phyloP scores from a whole-genome alignment of 2,797 vertebrate genomes.

The Pangasius sanitwongsei region DNA sequence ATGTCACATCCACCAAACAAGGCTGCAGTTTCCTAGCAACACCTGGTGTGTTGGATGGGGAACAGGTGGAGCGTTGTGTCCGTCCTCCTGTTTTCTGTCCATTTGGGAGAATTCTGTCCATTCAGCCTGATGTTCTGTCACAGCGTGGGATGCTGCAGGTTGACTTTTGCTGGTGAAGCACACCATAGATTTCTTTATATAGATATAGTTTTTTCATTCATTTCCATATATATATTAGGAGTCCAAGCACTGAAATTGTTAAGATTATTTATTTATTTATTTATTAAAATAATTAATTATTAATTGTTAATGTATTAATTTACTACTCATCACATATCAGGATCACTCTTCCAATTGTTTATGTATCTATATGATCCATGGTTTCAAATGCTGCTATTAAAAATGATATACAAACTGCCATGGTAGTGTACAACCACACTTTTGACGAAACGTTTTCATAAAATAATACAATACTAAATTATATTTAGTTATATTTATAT shows the following conservation, averaged over 20 bases:
- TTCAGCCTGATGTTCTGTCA: conserved; percentile 23
- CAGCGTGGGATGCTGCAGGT: neutral
- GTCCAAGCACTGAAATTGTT: neutral
- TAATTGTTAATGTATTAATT: neutral
- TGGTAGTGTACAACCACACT: neutral
- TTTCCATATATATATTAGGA: neutral
- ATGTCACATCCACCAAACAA: conserved; percentile 45
- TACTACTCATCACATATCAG: neutral
- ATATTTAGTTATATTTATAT: neutral
- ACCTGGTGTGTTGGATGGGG: conserved; percentile 33
- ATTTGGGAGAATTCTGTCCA: conserved; percentile 47
- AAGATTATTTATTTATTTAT: neutral
- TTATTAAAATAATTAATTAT: neutral
- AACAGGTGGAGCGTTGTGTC: conserved; percentile 39
- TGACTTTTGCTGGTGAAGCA: neutral
- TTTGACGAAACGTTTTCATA: neutral
- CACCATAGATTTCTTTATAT: neutral
- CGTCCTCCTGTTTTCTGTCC: conserved; percentile 25
- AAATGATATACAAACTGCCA: neutral
- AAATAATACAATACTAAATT: neutral
- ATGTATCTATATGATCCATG: neutral
- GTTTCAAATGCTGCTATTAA: neutral
- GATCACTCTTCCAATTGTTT: neutral
- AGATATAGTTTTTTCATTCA: neutral
- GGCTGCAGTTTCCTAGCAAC: conserved; percentile 58